Percentiles rank a stretch among this genome's conserved stretches.
phyloP scores from a whole-genome alignment of 2,797 vertebrate species.

The Pipistrellus nathusii region DNA sequence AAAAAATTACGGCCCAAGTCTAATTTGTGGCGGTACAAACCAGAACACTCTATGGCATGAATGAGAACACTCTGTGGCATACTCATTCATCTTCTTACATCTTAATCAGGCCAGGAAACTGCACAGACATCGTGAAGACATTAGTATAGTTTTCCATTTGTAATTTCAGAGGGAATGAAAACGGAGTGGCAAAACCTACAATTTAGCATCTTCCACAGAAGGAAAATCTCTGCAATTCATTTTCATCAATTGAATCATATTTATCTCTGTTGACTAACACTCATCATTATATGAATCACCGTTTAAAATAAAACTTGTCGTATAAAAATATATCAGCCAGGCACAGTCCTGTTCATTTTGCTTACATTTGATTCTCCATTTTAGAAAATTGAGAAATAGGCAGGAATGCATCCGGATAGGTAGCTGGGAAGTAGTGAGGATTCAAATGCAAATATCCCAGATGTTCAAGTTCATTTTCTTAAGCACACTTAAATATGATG shows the following conservation, averaged over 20 bases:
- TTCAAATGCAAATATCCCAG: background rate
- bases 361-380: background rate
- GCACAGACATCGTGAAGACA: conserved; percentile 61
- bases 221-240: background rate
- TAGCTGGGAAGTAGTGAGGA: background rate
- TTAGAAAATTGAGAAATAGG: background rate
- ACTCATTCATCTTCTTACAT: conserved; percentile 56
- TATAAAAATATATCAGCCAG: background rate
- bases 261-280: conserved; percentile 37
- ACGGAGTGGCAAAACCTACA: background rate
- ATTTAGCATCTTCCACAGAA: conserved; percentile 50
- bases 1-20: conserved; percentile 43
- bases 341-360: background rate
- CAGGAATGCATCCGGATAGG: background rate
- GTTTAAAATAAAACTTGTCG: conserved; percentile 50
- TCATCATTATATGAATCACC: background rate
- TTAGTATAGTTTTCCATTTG: conserved; percentile 66
- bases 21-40: conserved; percentile 71
- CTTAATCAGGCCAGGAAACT: conserved; percentile 79
- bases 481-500: background rate
- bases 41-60: conserved; percentile 66
- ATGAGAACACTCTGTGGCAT: conserved; percentile 62
- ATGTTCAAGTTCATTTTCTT: background rate
- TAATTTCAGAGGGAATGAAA: conserved; percentile 69
- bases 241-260: conserved; percentile 59